Conservation (phyloP, 2,888 invertebrate genomes). For the Sipha maydis region DNA sequence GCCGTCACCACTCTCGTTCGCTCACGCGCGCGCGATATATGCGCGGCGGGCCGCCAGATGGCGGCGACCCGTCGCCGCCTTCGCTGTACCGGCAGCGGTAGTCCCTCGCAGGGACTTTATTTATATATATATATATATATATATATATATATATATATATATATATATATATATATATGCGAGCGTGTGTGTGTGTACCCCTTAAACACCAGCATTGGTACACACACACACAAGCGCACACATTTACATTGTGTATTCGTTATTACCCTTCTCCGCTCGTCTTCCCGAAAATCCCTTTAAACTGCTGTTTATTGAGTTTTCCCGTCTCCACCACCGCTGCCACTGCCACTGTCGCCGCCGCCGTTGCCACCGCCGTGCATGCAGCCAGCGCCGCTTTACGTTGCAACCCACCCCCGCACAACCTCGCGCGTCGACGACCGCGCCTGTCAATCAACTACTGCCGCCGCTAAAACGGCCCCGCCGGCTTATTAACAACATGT, state of each 20-base stretch:
- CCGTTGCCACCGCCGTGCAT: not conserved
- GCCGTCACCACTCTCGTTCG: conserved; percentile 1
- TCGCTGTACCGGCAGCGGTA: not conserved
- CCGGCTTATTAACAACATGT: conserved; percentile 61
- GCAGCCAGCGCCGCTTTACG: conserved; percentile 35
- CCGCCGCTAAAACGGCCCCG: conserved; percentile 39
- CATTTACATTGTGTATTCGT: conserved; percentile 49
- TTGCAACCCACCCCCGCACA: not conserved
- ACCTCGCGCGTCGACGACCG: conserved; percentile 27
- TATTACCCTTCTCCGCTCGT: conserved; percentile 33
- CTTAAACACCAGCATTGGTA: conserved; percentile 46
- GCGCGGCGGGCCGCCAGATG: conserved; percentile 49
- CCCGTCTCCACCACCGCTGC: conserved; percentile 18
- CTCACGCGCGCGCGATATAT: conserved; percentile 36
- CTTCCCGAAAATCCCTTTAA: conserved; percentile 58
- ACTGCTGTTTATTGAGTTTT: conserved; percentile 62
- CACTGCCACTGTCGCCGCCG: conserved; percentile 12
- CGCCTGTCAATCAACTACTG: conserved; percentile 60
- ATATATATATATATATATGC: not conserved
- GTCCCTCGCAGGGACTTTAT: conserved; percentile 22
- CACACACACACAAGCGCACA: not conserved
- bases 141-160: too few species aligned
- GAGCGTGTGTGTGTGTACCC: not conserved
- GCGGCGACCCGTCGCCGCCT: conserved; percentile 30
- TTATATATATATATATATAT: not conserved